phyloP scores from a whole-genome alignment of 53 echinoderm and acorn worm genomes.

The Paracentrotus lividus region DNA sequence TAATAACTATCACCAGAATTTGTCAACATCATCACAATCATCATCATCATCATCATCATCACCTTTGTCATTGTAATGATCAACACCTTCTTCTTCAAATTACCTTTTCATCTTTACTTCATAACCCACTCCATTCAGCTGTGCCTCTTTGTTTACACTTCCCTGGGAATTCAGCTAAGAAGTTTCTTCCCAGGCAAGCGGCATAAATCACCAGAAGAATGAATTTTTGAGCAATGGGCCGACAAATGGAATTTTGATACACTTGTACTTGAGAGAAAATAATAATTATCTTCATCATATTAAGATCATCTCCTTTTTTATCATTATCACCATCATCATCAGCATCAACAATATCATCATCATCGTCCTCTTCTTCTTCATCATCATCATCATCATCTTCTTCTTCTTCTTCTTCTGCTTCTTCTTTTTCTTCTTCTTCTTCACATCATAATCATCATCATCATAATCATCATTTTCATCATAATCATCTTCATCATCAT shows the following conservation, averaged over 20 bases:
- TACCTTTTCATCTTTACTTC: no score
- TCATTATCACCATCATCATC: constrained; percentile 25
- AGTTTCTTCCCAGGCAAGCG: not conserved
- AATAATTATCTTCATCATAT: no score
- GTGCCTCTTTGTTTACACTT: not conserved
- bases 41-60: constrained; percentile 14
- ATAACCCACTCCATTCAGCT: not conserved
- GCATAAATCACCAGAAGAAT: no score
- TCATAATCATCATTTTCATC: constrained; percentile 59
- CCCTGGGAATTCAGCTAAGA: not conserved
- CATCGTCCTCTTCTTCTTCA: constrained; percentile 45
- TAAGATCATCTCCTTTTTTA: constrained; percentile 27
- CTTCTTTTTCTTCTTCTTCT: constrained; percentile 47
- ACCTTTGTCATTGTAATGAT: not conserved
- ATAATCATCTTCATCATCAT: constrained; percentile 60
- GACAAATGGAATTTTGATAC: no score
- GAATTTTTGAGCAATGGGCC: no score
- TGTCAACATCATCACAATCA: not conserved
- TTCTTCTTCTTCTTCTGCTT: constrained; percentile 37
- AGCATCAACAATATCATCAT: constrained; percentile 46
- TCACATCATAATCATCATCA: constrained; percentile 53
- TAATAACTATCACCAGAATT: not conserved
- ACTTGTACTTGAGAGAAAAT: no score
- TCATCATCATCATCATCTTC: constrained; percentile 37
- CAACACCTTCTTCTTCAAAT: not conserved